Base-by-base conservation (phyloP, 2,888 invertebrate species). In the Acanthosepion esculentum region DNA sequence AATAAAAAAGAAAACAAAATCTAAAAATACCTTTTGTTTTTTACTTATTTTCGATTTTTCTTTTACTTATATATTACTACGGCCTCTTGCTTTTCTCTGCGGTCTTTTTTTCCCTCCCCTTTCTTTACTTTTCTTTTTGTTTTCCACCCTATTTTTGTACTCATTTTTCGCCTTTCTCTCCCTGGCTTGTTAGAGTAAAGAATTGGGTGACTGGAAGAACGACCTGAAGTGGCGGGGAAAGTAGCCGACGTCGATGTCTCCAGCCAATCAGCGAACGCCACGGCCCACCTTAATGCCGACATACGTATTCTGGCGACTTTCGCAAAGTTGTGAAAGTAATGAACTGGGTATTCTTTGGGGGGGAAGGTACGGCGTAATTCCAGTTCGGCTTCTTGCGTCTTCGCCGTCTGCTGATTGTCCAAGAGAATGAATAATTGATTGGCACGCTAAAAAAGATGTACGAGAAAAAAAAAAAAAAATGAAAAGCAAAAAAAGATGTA, bases 231-330 rank as follows among this genome's bases (percentile, higher is more conserved):
- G n/a, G n/a, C 33, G 78, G 59, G 59, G 20, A 59, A 59, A 59
- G 59, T 59, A 59, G 59, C 59, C 59, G 23, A 33, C 78, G n/a
- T n/a, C n/a, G 78, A 15, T 78, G 78, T n/a, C 78, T 78, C 78
- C n/a, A 78, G n/a, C 78, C 78, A 78, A 78, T 78, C 78, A 78
- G n/a, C n/a, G 78, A 78, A 78, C 78, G 78, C 78, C 78, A 78
- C 78, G 78, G n/a, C 78, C 78, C 78, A 78, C n/a, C 15, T 78
- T 78, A 78, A 78, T 78, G n/a, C 78, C 78, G n/a, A 18, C 78
- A 33, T 78, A 78, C 78, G n/a, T 78, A 78, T 78, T 78, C n/a
- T 78, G 78, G 78, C n/a, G 78, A 78, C 78, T 78, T 78, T 78
- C 18, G 78, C 33, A n/a, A 78, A 78, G n/a, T 78, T 78, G 78